Conservation (phyloP, 2,888 invertebrate genomes). For the Plebejus argus region DNA sequence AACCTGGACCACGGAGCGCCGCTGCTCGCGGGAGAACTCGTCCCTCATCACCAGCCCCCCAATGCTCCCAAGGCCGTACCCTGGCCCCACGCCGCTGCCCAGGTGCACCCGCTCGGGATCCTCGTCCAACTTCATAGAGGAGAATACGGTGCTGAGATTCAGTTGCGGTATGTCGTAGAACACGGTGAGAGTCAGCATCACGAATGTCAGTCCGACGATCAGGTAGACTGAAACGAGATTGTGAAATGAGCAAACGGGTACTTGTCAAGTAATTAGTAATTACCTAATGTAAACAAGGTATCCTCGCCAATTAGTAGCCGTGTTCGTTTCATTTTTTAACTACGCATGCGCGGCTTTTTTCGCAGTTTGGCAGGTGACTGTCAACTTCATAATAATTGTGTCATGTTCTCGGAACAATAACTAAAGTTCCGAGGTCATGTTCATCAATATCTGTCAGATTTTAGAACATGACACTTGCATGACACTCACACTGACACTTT, state of each 20-base stretch:
- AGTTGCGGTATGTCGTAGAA: conserved; percentile 95
- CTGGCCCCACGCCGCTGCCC: conserved; percentile 76
- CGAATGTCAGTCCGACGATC: conserved; percentile 89
- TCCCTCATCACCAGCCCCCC: conserved; percentile 74
- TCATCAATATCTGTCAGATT: too few species aligned
- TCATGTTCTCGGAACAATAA: too few species aligned
- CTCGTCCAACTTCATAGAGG: conserved; percentile 80
- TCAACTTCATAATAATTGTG: too few species aligned
- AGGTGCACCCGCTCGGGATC: conserved; percentile 86
- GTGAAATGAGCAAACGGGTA: background rate
- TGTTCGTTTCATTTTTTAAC: too few species aligned
- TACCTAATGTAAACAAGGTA: too few species aligned
- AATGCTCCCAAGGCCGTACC: conserved; percentile 71
- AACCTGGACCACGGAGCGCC: conserved; percentile 83
- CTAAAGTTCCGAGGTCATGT: too few species aligned
- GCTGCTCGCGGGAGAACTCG: conserved; percentile 76
- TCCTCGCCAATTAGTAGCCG: too few species aligned
- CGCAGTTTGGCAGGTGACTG: too few species aligned
- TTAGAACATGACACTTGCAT: too few species aligned
- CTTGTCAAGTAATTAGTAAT: too few species aligned
- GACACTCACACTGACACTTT: too few species aligned
- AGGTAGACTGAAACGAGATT: conserved; percentile 84
- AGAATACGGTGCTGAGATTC: conserved; percentile 90
- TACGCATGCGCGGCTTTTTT: too few species aligned
- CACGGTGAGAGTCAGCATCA: conserved; percentile 91